These are phyloP conservation scores for Prunella himalayana DNA, from an alignment of 2,113 vertebrate genomes.

Conservation along the genomic window DNA sequence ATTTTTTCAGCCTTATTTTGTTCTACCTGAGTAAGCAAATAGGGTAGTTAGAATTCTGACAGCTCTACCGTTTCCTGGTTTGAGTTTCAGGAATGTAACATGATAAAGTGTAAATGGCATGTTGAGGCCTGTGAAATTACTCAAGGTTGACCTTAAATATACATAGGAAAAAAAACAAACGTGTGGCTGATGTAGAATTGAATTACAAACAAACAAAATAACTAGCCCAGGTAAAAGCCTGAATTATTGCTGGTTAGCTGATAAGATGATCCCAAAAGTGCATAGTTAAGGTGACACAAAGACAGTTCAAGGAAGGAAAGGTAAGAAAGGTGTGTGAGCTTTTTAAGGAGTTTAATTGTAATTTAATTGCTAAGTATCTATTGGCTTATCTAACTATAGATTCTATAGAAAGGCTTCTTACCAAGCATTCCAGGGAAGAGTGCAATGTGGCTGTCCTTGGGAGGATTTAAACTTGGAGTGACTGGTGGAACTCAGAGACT, in stretches of 20 bases:
- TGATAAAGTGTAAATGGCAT: not conserved
- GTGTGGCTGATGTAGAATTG: not conserved
- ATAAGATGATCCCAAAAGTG: not conserved
- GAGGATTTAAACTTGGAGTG: not conserved
- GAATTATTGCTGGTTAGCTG: rapidly evolving
- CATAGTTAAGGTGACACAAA: not conserved
- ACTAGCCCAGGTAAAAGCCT: not conserved
- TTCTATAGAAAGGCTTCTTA: not conserved
- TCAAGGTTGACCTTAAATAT: not conserved
- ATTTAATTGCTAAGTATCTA: not conserved
- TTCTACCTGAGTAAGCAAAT: not conserved
- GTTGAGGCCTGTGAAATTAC: not conserved
- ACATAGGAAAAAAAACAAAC: not conserved
- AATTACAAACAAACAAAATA: not conserved
- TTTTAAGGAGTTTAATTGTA: not conserved
- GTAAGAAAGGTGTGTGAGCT: not conserved
- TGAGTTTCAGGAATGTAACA: not conserved
- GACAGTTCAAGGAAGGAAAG: not conserved
- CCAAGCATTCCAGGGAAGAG: not conserved
- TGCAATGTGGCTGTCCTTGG: rapidly evolving
- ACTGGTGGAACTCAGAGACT: too few relatives aligned
- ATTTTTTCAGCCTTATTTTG: not conserved
- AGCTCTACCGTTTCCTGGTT: not conserved
- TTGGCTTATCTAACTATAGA: not conserved
- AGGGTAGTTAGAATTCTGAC: not conserved